These are phyloP conservation scores for Chloroceryle amazona DNA, from an alignment of 2,797 vertebrate genomes.

Conservation along the genomic window DNA sequence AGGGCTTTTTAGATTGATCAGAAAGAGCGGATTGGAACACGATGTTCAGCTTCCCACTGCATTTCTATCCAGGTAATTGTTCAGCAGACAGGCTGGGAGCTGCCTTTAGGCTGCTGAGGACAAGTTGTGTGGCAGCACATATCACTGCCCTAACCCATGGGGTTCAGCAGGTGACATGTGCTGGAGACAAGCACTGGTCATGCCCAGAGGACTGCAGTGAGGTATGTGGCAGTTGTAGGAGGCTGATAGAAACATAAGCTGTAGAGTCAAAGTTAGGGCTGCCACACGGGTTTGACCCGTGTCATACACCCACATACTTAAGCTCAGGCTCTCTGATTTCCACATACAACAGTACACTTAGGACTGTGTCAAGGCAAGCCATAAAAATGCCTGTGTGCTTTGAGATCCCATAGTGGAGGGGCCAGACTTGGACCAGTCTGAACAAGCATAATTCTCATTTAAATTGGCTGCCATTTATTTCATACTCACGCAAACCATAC, in stretches of 20 bases:
- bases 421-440: not conserved
- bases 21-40: not conserved
- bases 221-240: accelerated
- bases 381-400: not conserved
- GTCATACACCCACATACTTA: accelerated
- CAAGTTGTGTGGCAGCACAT: not conserved
- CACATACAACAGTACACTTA: accelerated
- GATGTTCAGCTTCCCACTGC: not conserved
- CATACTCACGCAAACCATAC: accelerated
- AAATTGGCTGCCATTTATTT: not conserved
- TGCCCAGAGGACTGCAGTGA: accelerated
- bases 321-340: not conserved
- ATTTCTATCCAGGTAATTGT: not conserved
- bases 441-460: not conserved
- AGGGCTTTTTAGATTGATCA: not conserved
- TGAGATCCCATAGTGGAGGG: accelerated
- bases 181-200: not conserved
- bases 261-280: not conserved
- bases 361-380: not conserved
- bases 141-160: accelerated
- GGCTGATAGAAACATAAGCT: not conserved
- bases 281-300: accelerated
- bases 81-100: not conserved
- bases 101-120: not conserved
- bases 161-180: not conserved